Evolutionary conservation across 2,888 invertebrate species (phyloP), one percentile per base, ranked within the genome.

Genomic region (Baronia brevicornis): DNA sequence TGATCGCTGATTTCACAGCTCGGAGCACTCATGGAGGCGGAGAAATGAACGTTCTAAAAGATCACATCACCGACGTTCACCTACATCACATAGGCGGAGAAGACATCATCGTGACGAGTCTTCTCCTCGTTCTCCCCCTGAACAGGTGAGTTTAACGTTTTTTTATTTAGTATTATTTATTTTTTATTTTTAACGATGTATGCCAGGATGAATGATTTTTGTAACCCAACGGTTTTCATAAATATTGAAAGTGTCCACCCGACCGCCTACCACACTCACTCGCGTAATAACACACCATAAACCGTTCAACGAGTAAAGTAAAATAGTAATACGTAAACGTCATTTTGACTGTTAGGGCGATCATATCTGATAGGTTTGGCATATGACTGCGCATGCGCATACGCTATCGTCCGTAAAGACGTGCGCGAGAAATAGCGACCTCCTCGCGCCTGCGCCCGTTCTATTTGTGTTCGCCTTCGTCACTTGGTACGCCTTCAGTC

Each of bases 21-120:
- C 89, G 74, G 89, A 89, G 85, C 91, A 93, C 88, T 86, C 89
- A 88, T 75, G 93, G 90, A 70, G 92, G 88, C 65, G 93, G 86
- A 82, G 92, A 87, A 77, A 93, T 90, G 87, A 93, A 60, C 90
- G 94, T 48, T 94, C 93, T 73, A 95, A 94, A 77, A 89, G 94
- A 53, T 93, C 93, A 60, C 90, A 92, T 70, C 90, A 93, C 50
- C 89, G 94, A 68, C 93, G 94, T 48, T 93, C 93, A 44, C 91
- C 91, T 41, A 90, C 90, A 52, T 90, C 91, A 60, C 90, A 91
- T 63, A 88, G 91, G 49, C 89, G 92, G 59, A 88, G 89, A 59
- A 90, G 91, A 68, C 86, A 82, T 48, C 84, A 84, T 44, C 80
- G 82, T 53, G 82, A 82, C 52, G 84, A 80, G 45, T 82, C 84